These are phyloP conservation scores for Oxyura jamaicensis DNA, from an alignment of 2,113 vertebrate species.

Conservation along the genomic window DNA sequence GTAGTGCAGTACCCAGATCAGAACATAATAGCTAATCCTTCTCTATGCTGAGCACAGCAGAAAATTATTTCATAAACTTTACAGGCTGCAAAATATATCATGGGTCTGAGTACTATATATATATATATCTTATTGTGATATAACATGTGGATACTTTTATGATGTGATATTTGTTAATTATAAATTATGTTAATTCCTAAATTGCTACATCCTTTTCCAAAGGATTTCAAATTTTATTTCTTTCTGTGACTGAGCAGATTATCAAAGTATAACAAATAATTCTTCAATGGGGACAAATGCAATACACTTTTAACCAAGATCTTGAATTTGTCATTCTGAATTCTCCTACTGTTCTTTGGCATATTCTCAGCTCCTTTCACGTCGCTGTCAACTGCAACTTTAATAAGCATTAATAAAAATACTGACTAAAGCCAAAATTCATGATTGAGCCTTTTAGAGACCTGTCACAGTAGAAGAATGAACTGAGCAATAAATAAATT, in stretches of 20 bases:
- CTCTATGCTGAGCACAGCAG: not conserved
- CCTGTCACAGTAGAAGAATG: not conserved
- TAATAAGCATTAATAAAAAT: not conserved
- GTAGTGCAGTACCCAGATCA: not conserved
- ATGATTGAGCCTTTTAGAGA: not conserved
- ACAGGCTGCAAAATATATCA: not conserved
- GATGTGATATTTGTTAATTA: not conserved
- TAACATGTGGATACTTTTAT: not conserved
- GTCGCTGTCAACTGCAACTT: not conserved
- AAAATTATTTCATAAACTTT: not conserved
- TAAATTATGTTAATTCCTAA: not conserved
- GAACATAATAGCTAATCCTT: not conserved
- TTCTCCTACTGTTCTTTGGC: not conserved
- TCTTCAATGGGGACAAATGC: not conserved
- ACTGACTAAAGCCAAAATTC: not conserved
- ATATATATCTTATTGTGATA: not conserved
- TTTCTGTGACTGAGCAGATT: not conserved
- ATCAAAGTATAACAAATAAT: not conserved
- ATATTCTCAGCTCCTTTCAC: not conserved
- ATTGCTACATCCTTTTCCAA: not conserved
- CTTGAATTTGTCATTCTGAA: not conserved
- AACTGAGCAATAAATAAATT: not conserved
- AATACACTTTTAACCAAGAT: not conserved
- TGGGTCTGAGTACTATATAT: not conserved
- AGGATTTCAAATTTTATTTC: not conserved